Evolutionary conservation across 2,797 vertebrate species (phyloP).

Genomic region (Cottoperca gobio): DNA sequence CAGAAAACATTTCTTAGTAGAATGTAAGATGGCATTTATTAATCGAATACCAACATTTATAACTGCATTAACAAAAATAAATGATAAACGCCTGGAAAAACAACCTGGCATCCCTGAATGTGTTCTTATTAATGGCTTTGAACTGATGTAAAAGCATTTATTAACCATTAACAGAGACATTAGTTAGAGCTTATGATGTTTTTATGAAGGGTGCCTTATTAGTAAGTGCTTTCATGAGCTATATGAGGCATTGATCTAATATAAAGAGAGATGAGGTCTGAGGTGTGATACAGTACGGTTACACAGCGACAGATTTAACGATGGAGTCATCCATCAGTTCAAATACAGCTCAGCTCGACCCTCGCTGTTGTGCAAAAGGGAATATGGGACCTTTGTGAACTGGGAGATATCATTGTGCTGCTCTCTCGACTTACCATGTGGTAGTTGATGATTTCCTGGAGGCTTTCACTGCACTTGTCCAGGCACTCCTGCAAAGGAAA

Average conservation of each 20-base stretch:
- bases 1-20: background rate
- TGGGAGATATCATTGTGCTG: slow-evolving; percentile 33
- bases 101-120: slow-evolving; percentile 2
- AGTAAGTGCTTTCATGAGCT: background rate
- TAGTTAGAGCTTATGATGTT: background rate
- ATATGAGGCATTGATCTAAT: background rate
- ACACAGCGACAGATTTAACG: slow-evolving; percentile 6
- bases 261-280: too few species aligned
- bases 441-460: slow-evolving; percentile 98
- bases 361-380: background rate
- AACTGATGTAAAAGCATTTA: background rate
- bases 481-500: slow-evolving; percentile 89
- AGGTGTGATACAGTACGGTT: background rate
- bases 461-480: slow-evolving; percentile 94
- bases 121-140: background rate
- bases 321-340: slow-evolving; percentile 32
- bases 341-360: slow-evolving; percentile 21
- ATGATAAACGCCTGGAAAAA: background rate
- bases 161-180: background rate
- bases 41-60: background rate
- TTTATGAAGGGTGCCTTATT: background rate
- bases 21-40: background rate
- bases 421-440: slow-evolving; percentile 90
- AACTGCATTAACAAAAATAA: background rate
- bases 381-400: slow-evolving; percentile 4